A percentile compares a stretch with the other conserved stretches of the same genome.
phyloP scores from a whole-genome alignment of 1,140 invertebrate genomes.

The Phymastichus coffea region DNA sequence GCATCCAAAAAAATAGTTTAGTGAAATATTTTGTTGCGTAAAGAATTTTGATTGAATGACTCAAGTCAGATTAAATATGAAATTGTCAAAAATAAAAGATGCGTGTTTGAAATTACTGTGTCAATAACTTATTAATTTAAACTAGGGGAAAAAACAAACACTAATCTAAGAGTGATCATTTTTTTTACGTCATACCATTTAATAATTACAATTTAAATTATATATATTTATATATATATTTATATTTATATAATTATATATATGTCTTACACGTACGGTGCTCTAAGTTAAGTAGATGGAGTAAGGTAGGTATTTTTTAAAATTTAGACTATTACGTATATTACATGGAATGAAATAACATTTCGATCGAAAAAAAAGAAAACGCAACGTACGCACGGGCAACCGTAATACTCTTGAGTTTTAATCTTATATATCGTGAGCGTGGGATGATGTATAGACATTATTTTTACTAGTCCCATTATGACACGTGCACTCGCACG shows the following conservation, averaged over 20 bases:
- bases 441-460: neutral
- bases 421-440: conserved; percentile 45
- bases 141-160: conserved; percentile 17
- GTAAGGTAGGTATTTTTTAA: conserved; percentile 50
- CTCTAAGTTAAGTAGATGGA: conserved; percentile 56
- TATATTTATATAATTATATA: conserved; percentile 26
- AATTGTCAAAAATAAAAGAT: conserved; percentile 8
- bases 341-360: conserved; percentile 60
- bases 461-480: too few species aligned
- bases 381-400: conserved; percentile 55
- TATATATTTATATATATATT: conserved; percentile 49
- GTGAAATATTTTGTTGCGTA: too few species aligned
- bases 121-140: conserved; percentile 17
- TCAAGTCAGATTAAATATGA: too few species aligned
- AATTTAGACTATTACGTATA: conserved; percentile 58
- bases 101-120: neutral
- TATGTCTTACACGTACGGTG: conserved; percentile 54
- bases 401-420: conserved; percentile 56
- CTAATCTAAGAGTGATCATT: too few species aligned
- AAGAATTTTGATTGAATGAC: too few species aligned
- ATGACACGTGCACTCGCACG: neutral
- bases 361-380: too few species aligned
- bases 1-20: too few species aligned
- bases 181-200: conserved; percentile 57
- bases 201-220: conserved; percentile 60